Evolutionary conservation across 1,140 invertebrate genomes (phyloP).

Genomic region (Papilio xuthus): DNA sequence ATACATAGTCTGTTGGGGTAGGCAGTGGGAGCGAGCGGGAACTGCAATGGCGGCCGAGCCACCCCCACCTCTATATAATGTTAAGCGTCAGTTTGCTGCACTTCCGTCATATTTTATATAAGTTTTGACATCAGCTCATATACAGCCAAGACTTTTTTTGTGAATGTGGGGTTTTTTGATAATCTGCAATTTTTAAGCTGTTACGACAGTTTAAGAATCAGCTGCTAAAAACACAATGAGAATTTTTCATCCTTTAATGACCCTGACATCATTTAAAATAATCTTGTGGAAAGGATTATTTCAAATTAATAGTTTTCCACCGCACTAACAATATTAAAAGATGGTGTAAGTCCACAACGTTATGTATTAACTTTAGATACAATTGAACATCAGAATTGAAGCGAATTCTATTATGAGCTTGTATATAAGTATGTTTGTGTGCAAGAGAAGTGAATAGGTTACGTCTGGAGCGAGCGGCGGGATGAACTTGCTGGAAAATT

Average conservation of each 20-base stretch:
- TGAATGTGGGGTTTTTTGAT: background rate
- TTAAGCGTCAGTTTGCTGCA: slow-evolving; percentile 15
- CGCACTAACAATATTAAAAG: background rate
- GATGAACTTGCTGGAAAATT: slow-evolving; percentile 69
- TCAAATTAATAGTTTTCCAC: background rate
- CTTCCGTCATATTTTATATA: slow-evolving; percentile 15
- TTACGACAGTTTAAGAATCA: background rate
- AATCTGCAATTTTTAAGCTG: background rate
- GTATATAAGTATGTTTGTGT: slow-evolving; percentile 30
- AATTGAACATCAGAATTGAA: background rate
- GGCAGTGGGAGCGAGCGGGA: slow-evolving; percentile 53
- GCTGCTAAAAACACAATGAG: background rate
- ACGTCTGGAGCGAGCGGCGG: slow-evolving; percentile 40
- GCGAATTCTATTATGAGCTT: background rate
- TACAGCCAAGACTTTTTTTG: background rate
- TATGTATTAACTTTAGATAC: background rate
- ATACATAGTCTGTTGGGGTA: slow-evolving; percentile 49
- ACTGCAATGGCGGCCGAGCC: slow-evolving; percentile 54
- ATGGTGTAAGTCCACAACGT: background rate
- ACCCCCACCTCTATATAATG: slow-evolving; percentile 40
- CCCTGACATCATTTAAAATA: too few relatives aligned
- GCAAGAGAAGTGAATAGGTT: slow-evolving; percentile 37
- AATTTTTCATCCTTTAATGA: too few relatives aligned
- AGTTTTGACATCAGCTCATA: background rate
- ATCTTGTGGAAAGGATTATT: too few relatives aligned